Base-by-base conservation (phyloP, 2,797 vertebrate species). In the Dendrocincla fuliginosa region DNA sequence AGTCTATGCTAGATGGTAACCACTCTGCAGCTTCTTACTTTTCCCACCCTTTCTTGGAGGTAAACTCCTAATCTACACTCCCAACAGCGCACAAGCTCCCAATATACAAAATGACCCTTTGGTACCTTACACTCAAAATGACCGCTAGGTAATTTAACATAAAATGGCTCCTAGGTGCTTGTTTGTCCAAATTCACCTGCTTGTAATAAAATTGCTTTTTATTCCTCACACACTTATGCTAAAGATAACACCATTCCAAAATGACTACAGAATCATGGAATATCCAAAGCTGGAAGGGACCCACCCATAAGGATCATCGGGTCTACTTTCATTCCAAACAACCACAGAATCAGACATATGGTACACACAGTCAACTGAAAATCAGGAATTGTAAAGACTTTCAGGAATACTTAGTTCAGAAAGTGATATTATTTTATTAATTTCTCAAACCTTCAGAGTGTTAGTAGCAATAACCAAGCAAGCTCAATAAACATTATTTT, bases 301-400 rank as follows among this genome's bases (percentile, higher is more conserved):
- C 5, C 11, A 55, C 4, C 6, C 16, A 49, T 37, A 56, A 56
- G 27, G 19, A 39, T 3, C 8, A 24, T 49, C 5, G 2, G 37
- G 5, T 23, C 30, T 16, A 10, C 9, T 71, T 64, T 30, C 39
- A 53, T 67, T 69, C 27, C 33, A 42, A 69, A 47, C 13, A 53
- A 17, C 8, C 13, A 42, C 8, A 20, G 5, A 83, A 41, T 33
- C n/a, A 59, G 55, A 78, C 5, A 25, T n/a, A 20, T 0, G 0
- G 7, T 14, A 57, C 6, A 4, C 37, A 33, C 6, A 24, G 10
- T 28, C 6, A 89, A 25, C 4, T 13, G 6, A 63, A 44, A 68
- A 13, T 18, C 7, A 55, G 30, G 18, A 83, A 79, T 59, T 76
- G 13, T 11, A 60, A 75, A 44, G 17, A 53, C n/a, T 39, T 73